These are phyloP conservation scores for Nannoperca australis DNA, from an alignment of 2,797 vertebrate genomes.

Conservation along the genomic window DNA sequence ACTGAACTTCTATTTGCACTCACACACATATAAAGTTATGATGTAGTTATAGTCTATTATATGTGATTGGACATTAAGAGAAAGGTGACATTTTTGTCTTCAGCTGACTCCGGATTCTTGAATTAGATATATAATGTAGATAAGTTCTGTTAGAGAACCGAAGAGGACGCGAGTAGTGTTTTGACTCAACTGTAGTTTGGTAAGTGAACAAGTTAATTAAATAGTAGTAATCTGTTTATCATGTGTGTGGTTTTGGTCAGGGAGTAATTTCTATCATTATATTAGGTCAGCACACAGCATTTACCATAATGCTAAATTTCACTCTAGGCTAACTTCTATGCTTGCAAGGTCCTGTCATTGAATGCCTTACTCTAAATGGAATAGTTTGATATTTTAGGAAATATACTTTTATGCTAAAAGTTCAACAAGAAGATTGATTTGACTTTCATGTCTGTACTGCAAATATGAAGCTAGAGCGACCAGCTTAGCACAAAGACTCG, in stretches of 20 bases:
- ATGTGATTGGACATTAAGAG: not conserved
- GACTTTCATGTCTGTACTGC: not conserved
- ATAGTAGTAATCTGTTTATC: not conserved
- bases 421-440: not conserved
- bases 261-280: not conserved
- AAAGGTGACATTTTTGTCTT: not conserved
- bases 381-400: not conserved
- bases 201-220: not conserved
- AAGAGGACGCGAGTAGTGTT: conserved; percentile 2
- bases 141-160: conserved; percentile 12
- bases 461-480: not conserved
- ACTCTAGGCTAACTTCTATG: not conserved
- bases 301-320: not conserved
- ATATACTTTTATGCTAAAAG: not conserved
- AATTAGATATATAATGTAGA: not conserved
- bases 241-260: not conserved
- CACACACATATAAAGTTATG: not conserved
- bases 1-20: conserved; percentile 14
- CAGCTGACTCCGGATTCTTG: conserved; percentile 2
- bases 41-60: not conserved
- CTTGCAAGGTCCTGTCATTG: not conserved
- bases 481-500: not conserved
- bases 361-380: not conserved
- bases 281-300: not conserved
- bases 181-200: not conserved